phyloP scores from a whole-genome alignment of 2,888 invertebrate genomes.

The Dasypogon diadema region DNA sequence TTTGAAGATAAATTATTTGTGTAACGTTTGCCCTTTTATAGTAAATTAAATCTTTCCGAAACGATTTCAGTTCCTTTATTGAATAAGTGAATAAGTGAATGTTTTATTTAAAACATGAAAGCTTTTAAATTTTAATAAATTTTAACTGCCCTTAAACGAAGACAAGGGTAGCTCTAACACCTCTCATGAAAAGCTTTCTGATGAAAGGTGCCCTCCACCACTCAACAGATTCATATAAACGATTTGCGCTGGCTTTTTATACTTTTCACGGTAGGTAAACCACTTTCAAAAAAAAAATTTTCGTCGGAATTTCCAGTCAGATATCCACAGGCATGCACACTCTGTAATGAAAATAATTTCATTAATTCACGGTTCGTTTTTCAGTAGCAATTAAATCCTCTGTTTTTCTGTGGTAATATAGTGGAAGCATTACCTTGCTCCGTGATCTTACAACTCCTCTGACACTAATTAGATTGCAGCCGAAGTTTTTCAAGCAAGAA shows the following conservation, averaged over 20 bases:
- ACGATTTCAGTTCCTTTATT: too few relatives aligned
- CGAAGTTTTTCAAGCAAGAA: neutral
- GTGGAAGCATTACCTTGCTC: neutral
- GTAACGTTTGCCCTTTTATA: too few relatives aligned
- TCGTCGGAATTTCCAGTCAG: neutral
- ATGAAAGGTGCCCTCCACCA: too few relatives aligned
- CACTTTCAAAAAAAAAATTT: neutral
- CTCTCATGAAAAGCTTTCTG: too few relatives aligned
- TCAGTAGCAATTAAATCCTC: conserved; percentile 1
- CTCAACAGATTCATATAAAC: too few relatives aligned
- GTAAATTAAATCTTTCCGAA: too few relatives aligned
- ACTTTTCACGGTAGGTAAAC: neutral
- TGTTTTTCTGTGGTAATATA: neutral
- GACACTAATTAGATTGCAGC: neutral
- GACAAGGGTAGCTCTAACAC: too few relatives aligned
- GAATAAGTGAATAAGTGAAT: too few relatives aligned
- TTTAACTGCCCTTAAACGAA: too few relatives aligned
- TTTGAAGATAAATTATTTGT: too few relatives aligned
- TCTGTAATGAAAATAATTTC: neutral
- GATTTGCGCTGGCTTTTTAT: neutral
- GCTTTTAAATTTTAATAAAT: too few relatives aligned
- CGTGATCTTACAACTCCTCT: neutral
- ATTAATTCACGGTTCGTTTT: neutral
- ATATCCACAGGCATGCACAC: neutral
- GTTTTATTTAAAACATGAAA: too few relatives aligned